phyloP scores from a whole-genome alignment of 2,113 vertebrate species.

The Opisthocomus hoazin region DNA sequence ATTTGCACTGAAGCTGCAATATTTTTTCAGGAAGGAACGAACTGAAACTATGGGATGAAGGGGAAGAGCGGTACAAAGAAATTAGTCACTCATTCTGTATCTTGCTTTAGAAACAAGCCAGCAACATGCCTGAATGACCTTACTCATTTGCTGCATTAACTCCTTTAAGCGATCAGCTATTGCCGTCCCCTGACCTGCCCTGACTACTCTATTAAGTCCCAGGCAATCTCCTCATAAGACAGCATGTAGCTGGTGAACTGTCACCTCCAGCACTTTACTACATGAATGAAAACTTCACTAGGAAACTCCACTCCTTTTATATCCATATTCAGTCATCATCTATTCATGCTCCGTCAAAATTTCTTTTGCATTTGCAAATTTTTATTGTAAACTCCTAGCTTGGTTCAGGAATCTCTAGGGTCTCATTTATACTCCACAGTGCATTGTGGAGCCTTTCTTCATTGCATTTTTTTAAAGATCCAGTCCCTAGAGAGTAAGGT shows the following conservation, averaged over 20 bases:
- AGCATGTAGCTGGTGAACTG: conserved; percentile 36
- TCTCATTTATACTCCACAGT: conserved; percentile 55
- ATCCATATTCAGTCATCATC: conserved; percentile 10
- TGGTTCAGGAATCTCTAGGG: conserved; percentile 66
- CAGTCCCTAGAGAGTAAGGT: conserved; percentile 51
- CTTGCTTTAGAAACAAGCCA: background rate
- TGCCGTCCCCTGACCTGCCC: conserved; percentile 10
- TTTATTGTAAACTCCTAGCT: conserved; percentile 59
- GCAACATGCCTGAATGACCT: conserved; percentile 10
- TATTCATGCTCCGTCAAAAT: conserved; percentile 57
- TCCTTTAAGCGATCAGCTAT: conserved; percentile 7
- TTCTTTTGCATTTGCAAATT: conserved; percentile 50
- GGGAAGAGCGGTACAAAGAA: background rate
- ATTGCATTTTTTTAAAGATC: conserved; percentile 61
- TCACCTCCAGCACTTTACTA: conserved; percentile 36
- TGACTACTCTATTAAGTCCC: background rate
- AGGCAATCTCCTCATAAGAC: background rate
- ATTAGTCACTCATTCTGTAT: background rate
- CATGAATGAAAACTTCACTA: conserved; percentile 44
- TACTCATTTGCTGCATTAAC: conserved; percentile 6
- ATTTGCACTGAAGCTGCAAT: background rate
- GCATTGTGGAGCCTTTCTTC: conserved; percentile 62
- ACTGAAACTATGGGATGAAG: background rate
- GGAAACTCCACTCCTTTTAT: conserved; percentile 12
- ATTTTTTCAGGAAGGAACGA: background rate